A percentile compares a stretch with the other conserved stretches of the same genome.
These are phyloP conservation scores for Serinus canaria DNA, from an alignment of 2,113 vertebrate genomes.

Conservation along the genomic window DNA sequence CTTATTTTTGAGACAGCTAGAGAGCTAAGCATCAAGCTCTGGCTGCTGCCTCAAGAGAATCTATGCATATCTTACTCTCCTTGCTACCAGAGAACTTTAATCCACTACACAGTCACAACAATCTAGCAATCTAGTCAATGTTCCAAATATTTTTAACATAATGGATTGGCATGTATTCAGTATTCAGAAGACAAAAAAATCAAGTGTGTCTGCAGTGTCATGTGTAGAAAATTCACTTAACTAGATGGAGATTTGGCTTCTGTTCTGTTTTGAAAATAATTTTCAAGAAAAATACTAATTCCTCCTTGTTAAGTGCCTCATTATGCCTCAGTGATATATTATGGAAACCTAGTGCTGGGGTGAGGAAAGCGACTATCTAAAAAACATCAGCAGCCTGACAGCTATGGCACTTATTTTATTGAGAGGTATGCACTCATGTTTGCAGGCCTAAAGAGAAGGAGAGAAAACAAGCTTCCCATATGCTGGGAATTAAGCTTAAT, in stretches of 20 bases:
- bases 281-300: background rate
- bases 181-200: background rate
- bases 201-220: background rate
- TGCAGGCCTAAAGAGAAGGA: background rate
- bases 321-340: background rate
- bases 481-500: background rate
- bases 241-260: background rate
- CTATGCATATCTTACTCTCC: background rate
- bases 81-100: background rate
- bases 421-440: background rate
- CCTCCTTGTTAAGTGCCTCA: background rate
- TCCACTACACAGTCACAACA: background rate
- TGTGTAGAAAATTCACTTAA: background rate
- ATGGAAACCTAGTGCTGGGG: background rate
- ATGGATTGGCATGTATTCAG: background rate
- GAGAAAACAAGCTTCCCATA: background rate
- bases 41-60: background rate
- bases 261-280: background rate
- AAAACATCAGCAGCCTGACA: background rate
- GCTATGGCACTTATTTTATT: background rate
- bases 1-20: background rate
- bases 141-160: background rate
- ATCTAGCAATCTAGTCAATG: background rate
- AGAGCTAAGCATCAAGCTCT: background rate
- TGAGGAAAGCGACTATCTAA: background rate